Conservation (phyloP, 1,140 invertebrate genomes). For the Maniola jurtina region DNA sequence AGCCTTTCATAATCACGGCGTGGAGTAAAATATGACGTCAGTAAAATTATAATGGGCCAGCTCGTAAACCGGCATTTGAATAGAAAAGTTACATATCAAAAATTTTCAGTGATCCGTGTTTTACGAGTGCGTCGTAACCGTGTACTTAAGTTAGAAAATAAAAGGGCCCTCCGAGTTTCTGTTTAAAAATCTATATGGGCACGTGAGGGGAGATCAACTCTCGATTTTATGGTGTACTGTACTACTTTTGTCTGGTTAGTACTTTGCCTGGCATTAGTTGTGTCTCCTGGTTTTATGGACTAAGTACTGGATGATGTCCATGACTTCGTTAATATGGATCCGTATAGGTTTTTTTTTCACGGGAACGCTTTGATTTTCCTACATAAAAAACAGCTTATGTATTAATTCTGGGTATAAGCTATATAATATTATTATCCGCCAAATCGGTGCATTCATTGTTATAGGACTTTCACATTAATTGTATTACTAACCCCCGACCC, state of each 20-base stretch:
- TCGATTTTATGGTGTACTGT: conserved; percentile 1
- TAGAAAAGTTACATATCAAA: conserved; percentile 79
- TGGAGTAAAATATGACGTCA: conserved; percentile 69
- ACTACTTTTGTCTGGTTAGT: background rate
- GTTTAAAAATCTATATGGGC: conserved; percentile 70
- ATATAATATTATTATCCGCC: too few relatives aligned
- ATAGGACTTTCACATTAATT: too few relatives aligned
- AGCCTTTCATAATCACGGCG: conserved; percentile 65
- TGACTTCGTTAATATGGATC: too few relatives aligned
- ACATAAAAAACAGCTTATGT: too few relatives aligned
- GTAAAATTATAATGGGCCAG: conserved; percentile 73
- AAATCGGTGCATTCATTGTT: too few relatives aligned
- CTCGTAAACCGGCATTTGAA: conserved; percentile 77
- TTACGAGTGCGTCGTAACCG: conserved; percentile 77
- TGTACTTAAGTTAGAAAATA: conserved; percentile 74
- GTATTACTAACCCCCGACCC: too few relatives aligned
- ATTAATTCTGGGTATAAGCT: too few relatives aligned
- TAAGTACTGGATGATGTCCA: background rate
- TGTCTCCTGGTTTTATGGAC: background rate
- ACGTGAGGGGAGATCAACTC: conserved; percentile 57
- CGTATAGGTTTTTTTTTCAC: too few relatives aligned
- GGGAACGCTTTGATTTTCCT: too few relatives aligned
- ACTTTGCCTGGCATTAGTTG: conserved; percentile 4
- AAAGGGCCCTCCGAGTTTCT: conserved; percentile 58
- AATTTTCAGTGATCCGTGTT: conserved; percentile 78